Conservation (phyloP, 2,113 vertebrate genomes). For the Ceyx melanurus region DNA sequence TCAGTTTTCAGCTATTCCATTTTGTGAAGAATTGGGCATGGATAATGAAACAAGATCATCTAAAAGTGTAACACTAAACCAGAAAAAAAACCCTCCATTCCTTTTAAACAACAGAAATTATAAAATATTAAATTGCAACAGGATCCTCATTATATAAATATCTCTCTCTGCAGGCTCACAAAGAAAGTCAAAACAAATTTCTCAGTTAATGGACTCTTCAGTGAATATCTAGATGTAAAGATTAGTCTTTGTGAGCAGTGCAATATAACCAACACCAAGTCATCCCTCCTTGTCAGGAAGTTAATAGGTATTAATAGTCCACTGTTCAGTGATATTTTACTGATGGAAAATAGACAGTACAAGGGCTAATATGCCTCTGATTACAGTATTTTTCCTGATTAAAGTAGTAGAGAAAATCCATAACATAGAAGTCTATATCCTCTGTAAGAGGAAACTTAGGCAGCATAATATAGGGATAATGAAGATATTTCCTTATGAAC, state of each 20-base stretch:
- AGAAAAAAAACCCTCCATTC: background rate
- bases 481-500: background rate
- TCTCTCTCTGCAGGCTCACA: background rate
- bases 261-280: background rate
- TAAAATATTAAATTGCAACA: background rate
- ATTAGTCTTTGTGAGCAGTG: background rate
- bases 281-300: constrained; percentile 2
- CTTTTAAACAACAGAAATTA: background rate
- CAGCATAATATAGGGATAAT: background rate
- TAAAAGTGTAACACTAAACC: background rate
- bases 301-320: background rate
- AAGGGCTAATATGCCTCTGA: background rate
- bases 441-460: background rate
- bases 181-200: background rate
- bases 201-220: background rate
- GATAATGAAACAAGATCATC: background rate
- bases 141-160: background rate
- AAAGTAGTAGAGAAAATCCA: background rate
- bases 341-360: background rate
- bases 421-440: background rate
- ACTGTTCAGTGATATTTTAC: background rate
- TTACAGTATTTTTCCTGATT: background rate
- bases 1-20: background rate
- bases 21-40: background rate
- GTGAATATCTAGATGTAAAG: background rate